phyloP scores from a whole-genome alignment of 2,888 invertebrate species.

The Tenthredo scrophulariae region DNA sequence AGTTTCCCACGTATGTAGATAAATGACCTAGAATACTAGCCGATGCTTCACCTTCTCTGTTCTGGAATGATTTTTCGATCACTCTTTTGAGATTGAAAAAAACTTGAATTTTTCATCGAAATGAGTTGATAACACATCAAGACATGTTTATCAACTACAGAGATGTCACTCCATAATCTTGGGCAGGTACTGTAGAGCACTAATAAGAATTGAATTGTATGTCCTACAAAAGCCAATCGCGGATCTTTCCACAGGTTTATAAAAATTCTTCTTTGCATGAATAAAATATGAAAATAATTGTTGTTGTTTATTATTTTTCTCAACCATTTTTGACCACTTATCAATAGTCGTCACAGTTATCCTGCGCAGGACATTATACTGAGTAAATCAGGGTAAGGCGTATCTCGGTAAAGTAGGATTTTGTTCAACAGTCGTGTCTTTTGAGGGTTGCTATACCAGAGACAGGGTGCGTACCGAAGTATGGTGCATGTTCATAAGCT shows the following conservation, averaged over 20 bases:
- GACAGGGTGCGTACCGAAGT: not conserved
- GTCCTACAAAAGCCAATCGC: not conserved
- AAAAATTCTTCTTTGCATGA: not conserved
- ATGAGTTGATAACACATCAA: not conserved
- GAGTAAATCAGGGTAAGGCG: not conserved
- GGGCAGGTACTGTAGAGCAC: not conserved
- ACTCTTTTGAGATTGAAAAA: not conserved
- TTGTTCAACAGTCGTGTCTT: not conserved
- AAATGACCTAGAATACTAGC: not conserved
- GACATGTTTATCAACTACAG: not conserved
- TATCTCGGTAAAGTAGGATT: constrained; percentile 16
- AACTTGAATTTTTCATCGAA: not conserved
- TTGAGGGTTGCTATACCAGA: not conserved
- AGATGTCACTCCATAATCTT: not conserved
- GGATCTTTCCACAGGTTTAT: not conserved
- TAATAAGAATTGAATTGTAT: not conserved
- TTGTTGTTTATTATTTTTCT: not conserved
- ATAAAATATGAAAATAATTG: not conserved
- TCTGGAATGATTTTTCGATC: not conserved
- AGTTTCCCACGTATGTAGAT: not conserved
- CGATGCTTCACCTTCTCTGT: not conserved
- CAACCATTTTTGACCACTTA: not conserved
- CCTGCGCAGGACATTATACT: not conserved
- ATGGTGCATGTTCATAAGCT: not conserved
- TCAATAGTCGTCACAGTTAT: not conserved